A percentile compares a stretch with the other conserved stretches of the same genome.
Conservation (phyloP, 2,113 vertebrate species). For the Calidris pygmaea region DNA sequence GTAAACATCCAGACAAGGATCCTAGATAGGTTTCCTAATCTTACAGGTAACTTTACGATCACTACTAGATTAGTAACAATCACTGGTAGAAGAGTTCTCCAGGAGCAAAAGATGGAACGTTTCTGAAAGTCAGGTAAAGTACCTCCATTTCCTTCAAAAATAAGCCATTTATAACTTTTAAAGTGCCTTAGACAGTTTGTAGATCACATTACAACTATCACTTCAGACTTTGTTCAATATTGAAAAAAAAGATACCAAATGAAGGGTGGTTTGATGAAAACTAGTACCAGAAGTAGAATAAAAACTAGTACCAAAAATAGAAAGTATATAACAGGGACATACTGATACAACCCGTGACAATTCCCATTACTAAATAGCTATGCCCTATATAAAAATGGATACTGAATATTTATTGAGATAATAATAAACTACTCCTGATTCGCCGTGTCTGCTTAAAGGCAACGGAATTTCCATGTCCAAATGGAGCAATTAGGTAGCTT, state of each 20-base stretch:
- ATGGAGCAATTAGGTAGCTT: not conserved
- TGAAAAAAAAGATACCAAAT: not conserved
- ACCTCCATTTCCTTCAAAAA: not conserved
- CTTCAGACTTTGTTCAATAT: not conserved
- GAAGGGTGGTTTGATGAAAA: not conserved
- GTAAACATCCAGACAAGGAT: not conserved
- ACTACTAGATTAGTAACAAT: not conserved
- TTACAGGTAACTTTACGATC: fast-evolving
- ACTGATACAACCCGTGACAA: not conserved
- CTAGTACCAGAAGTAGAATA: not conserved
- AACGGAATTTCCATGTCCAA: not conserved
- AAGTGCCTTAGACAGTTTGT: not conserved
- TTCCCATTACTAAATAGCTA: not conserved
- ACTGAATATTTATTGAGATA: not conserved
- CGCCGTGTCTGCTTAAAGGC: not conserved
- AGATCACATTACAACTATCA: not conserved
- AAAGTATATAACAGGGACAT: not conserved
- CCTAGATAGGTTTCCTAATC: not conserved
- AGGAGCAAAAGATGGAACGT: not conserved
- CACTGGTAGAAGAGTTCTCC: not conserved
- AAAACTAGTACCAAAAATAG: not conserved
- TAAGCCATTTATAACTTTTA: not conserved
- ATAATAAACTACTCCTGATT: not conserved
- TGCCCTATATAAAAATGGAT: not conserved
- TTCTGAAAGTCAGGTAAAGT: not conserved